Evolutionary conservation across 2,113 vertebrate species (phyloP), one percentile per base, ranked within the genome.

Genomic region (Pitta sordida): DNA sequence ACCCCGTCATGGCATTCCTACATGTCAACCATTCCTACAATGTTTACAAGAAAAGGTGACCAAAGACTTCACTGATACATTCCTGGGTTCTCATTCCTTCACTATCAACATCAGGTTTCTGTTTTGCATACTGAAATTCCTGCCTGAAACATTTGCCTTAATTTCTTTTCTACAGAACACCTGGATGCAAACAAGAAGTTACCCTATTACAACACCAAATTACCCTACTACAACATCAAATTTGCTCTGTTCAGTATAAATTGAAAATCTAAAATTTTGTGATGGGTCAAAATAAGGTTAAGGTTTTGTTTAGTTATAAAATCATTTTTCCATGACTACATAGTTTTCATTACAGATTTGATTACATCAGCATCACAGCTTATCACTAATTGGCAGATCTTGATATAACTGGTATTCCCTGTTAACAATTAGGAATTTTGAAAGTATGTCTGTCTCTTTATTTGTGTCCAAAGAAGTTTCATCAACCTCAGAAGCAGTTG

Each of bases 401-500:
- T 90, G 84, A 80, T 95, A 71, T 62, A 58, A 24, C 37, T 86
- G 52, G 65, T 86, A 94, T 95, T 96, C 92, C 84, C 81, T 87
- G 24, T 37, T 79, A 89, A 64, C 1, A 1, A 81, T 64, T 56
- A 43, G 55, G 86, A 93, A 97, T 96, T 93, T 93, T 96, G 86
- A 96, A 95, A 94, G 30, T 32, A 43, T 90, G 79, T 62, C 77
- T 94, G 70, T 94, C 83, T 84, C 94, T 78, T 91, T 87, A 62
- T 86, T 91, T 75, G 59, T 78, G 55, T 96, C 92, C 96, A 93
- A n/a, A 76, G 46, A 85, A 78, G 69, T 93, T 96, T 93, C 87
- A 94, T 93, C 75, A 63, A 11, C 6, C 19, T 80, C 55, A 80
- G 70, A 96, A 88, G 43, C 79, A 97, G 91, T 91, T 92, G 59